Evolutionary conservation across 2,888 invertebrate species (phyloP), one percentile per base, ranked within the genome.

Genomic region (Nezara viridula): DNA sequence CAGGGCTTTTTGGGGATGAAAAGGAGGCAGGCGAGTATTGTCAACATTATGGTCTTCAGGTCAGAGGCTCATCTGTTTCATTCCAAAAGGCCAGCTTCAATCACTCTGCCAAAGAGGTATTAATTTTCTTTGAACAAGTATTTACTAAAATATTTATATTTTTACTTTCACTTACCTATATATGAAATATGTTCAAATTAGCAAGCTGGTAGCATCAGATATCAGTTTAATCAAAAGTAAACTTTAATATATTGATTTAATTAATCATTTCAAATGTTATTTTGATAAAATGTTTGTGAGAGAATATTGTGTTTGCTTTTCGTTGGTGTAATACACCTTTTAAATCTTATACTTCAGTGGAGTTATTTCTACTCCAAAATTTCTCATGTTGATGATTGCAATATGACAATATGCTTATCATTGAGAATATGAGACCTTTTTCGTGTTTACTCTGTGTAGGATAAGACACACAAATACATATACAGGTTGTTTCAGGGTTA

Each of bases 1-100:
- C 44, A n/a, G 81, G 81, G n/a, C 81, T 81, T 44, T 81, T 81
- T 81, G 81, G 44, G n/a, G n/a, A 81, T 81, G 44, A 47, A 81
- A 81, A 81, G 44, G 44, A 81, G 44, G 81, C 44, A n/a, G 44
- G 14, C n/a, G 81, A 81, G n/a, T n/a, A 81, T 10, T 81, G 81
- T 37, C 81, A 16, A 44, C 44, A 81, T 47, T 81, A 81, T n/a
- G 81, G 81, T 40, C 44, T 81, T 81, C n/a, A 81, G 44, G 9
- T 81, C 10, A 24, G 44, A 24, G 81, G 16, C 3, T 44, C 44
- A 37, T 81, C 81, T 44, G 44, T 81, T 47, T 81, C 81, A 44
- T 81, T 81, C n/a, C 81, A 44, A 44, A 81, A 47, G n/a, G 4
- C 44, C 10, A 44, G 81, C 44, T 81, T 81, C 21, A 81, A 81